These are phyloP conservation scores for Coreoperca whiteheadi DNA, from an alignment of 2,113 vertebrate species.

Conservation along the genomic window DNA sequence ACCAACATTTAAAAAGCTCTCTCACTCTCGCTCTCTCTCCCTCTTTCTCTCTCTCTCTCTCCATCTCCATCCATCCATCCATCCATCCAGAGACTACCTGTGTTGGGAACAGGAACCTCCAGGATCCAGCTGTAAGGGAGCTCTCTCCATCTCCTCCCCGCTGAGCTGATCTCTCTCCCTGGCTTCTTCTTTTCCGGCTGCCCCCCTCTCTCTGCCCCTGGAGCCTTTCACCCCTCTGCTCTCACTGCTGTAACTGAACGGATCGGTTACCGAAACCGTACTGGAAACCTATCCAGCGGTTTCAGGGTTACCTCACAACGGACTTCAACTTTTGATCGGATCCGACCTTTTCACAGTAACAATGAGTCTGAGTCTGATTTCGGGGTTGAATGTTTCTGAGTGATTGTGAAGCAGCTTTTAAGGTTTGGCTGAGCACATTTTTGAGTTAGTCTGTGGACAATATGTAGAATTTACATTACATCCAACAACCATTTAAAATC, in stretches of 20 bases:
- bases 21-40: not conserved
- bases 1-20: not conserved
- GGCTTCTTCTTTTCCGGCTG: constrained; percentile 18
- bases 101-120: constrained; percentile 78
- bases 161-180: constrained; percentile 23
- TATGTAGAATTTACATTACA: not conserved
- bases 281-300: not conserved
- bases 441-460: not conserved
- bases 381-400: constrained; percentile 11
- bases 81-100: constrained; percentile 81
- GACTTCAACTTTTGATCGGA: not conserved
- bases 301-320: not conserved
- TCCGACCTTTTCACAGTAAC: not conserved
- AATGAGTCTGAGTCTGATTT: not conserved
- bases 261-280: not conserved
- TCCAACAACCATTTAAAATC: not conserved
- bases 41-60: not conserved
- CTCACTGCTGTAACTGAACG: not conserved
- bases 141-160: constrained; percentile 11
- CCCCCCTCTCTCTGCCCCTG: constrained; percentile 21
- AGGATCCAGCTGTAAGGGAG: constrained; percentile 74
- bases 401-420: not conserved
- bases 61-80: not conserved
- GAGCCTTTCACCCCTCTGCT: constrained; percentile 56
- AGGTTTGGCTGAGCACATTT: not conserved